A percentile compares a stretch with the other conserved stretches of the same genome.
Evolutionary conservation across 1,140 invertebrate genomes (phyloP).

Genomic region (Bombyx mori): ASM3026992v2 NC_085111.1:18587501-18588000

Average conservation of each 20-base stretch:
- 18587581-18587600: no score
- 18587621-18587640: no score
- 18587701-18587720: constrained; percentile 14
- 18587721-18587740: constrained; percentile 43
- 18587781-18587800: constrained; percentile 69
- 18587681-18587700: no score
- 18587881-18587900: constrained; percentile 49
- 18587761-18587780: constrained; percentile 53
- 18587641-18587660: no score
- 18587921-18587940: constrained; percentile 56
- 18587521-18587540: no score
- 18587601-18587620: no score
- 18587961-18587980: constrained; percentile 45
- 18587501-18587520: no score
- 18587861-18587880: constrained; percentile 55
- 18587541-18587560: no score
- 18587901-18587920: constrained; percentile 38
- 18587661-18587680: no score
- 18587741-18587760: constrained; percentile 22
- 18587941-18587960: constrained; percentile 69
- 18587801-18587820: constrained; percentile 66
- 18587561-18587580: no score
- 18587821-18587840: constrained; percentile 43
- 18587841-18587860: constrained; percentile 70
- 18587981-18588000: constrained; percentile 24